Conservation (phyloP, 2,113 vertebrate species). For the Mustelus asterias region DNA sequence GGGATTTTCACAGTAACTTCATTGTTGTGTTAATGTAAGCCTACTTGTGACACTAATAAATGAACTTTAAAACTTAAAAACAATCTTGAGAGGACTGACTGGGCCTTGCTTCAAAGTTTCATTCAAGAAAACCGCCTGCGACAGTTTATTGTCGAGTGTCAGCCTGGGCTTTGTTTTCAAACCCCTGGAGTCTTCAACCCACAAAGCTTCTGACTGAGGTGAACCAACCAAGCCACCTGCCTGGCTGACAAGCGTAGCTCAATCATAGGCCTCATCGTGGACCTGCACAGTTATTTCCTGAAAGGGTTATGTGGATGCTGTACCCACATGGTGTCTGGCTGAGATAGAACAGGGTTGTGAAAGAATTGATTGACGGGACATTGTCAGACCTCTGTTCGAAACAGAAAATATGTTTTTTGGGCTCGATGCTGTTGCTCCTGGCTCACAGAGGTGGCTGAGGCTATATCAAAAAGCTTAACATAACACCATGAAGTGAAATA, state of each 20-base stretch:
- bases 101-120: background rate
- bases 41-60: no score
- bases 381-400: constrained; percentile 10
- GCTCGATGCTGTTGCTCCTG: constrained; percentile 4
- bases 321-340: background rate
- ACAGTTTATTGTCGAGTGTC: background rate
- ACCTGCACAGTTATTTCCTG: background rate
- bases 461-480: constrained; percentile 25
- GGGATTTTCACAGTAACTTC: no score
- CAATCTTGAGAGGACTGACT: background rate
- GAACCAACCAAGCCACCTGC: background rate
- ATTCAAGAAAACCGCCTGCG: background rate
- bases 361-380: constrained; percentile 20
- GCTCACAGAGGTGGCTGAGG: background rate
- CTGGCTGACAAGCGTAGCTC: background rate
- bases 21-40: no score
- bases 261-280: background rate
- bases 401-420: constrained; percentile 16
- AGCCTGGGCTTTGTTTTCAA: background rate
- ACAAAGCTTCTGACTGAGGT: background rate
- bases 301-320: background rate
- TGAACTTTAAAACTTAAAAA: no score
- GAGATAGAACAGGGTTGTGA: background rate
- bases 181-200: background rate
- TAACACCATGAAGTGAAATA: constrained; percentile 12